Evolutionary conservation across 2,113 vertebrate species (phyloP).

Genomic region (Suncus etruscus): DNA sequence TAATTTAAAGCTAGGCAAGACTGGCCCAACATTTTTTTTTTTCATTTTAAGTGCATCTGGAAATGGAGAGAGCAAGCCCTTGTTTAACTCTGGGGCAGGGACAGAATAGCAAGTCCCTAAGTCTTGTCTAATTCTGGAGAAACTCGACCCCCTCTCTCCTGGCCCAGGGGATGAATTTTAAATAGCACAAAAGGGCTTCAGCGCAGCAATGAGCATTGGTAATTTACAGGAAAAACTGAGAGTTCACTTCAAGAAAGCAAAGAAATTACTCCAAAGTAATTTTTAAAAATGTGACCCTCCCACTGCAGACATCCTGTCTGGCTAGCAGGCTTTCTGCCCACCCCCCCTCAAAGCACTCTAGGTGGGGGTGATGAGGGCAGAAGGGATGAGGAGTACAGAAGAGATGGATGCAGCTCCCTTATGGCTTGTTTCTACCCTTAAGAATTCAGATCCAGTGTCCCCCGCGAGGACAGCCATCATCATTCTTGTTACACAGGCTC

Average conservation of each 20-base stretch:
- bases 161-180: background rate
- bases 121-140: background rate
- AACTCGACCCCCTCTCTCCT: background rate
- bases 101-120: slow-evolving; percentile 48
- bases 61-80: slow-evolving; percentile 66
- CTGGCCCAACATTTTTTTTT: slow-evolving; percentile 70
- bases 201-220: background rate
- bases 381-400: no score
- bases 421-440: no score
- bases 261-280: background rate
- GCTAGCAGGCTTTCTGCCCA: no score
- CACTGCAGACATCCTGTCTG: background rate
- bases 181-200: background rate
- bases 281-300: background rate
- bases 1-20: slow-evolving; percentile 75
- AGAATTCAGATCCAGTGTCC: no score
- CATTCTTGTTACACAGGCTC: no score
- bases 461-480: no score
- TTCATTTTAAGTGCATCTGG: slow-evolving; percentile 76
- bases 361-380: no score
- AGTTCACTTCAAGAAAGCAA: slow-evolving; percentile 36
- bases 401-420: no score
- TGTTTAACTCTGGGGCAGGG: slow-evolving; percentile 63
- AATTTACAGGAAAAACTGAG: background rate
- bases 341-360: no score